Conservation (phyloP, 1,140 invertebrate genomes). For the Drosophila repletoides region DNA sequence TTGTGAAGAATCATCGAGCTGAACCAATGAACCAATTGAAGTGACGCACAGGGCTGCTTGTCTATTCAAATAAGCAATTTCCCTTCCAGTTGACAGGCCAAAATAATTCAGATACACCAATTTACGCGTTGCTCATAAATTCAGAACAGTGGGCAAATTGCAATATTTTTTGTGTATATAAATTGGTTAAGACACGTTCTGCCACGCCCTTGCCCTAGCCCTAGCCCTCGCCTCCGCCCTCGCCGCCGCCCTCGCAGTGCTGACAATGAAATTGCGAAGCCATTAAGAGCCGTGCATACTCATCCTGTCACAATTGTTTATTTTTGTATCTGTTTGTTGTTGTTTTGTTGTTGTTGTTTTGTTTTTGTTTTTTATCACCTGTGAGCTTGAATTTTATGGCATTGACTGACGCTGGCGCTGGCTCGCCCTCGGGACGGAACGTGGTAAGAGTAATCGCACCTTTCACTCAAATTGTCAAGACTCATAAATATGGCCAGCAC, state of each 20-base stretch:
- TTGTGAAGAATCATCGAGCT: too few relatives aligned
- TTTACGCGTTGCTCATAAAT: constrained; percentile 2
- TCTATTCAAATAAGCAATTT: too few relatives aligned
- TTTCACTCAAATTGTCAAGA: constrained; percentile 45
- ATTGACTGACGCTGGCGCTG: too few relatives aligned
- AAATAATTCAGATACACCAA: not conserved
- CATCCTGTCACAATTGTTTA: constrained; percentile 30
- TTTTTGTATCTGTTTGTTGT: too few relatives aligned
- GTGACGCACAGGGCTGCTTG: too few relatives aligned
- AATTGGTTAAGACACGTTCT: constrained; percentile 15
- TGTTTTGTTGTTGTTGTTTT: not conserved
- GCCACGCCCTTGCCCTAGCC: not conserved
- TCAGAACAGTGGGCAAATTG: too few relatives aligned
- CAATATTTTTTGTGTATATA: too few relatives aligned
- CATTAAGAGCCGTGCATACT: constrained; percentile 33
- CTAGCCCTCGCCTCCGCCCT: too few relatives aligned
- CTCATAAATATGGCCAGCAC: constrained; percentile 54
- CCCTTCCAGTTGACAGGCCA: too few relatives aligned
- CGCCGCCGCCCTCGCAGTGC: constrained; percentile 3
- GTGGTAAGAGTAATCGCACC: constrained; percentile 1
- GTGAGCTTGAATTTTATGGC: constrained; percentile 42
- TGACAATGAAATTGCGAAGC: constrained; percentile 25
- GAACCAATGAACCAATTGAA: too few relatives aligned
- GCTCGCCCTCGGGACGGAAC: constrained; percentile 8
- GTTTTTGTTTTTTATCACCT: constrained; percentile 21